Base-by-base conservation (phyloP, 2,113 vertebrate genomes). In the Eonycteris spelaea region DNA sequence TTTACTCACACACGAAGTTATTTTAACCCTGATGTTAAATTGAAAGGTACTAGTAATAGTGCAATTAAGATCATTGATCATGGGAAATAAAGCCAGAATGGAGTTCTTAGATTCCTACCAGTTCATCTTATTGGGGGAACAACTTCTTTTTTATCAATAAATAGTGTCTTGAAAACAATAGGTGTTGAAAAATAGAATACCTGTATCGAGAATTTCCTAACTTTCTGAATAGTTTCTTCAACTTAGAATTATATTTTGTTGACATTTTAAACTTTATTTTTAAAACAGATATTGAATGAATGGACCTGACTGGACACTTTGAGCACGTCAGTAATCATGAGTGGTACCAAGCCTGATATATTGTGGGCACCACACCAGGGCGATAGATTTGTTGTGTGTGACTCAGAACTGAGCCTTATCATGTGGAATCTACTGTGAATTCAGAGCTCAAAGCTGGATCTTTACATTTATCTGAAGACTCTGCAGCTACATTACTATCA, bases 311-410 rank as follows among this genome's bases (percentile, higher is more conserved):
- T 96, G 95, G 96, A 97, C 48, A 82, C 65, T 94, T 95, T 85
- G 95, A 87, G 9, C 35, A 59, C 65, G 82, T 65, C 61, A 40
- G 1, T 83, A 98, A 99, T 90, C 97, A 99, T 99, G 99, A 99
- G 99, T 38, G 99, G 99, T 97, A 99, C 99, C 73, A 99, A 99
- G 95, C 99, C 99, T 0, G 99, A 99, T 95, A 99, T 99, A 97
- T 97, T 99, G 82, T 99, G 99, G 99, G 99, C 99, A 26, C 99
- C 99, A 0, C 99, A 99, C 98, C 99, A 99, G 0, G 99, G 99
- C 10, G 99, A 99, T 98, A 99, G 99, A 38, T 99, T 99, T 87
- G 99, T 99, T 93, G 99, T 99, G 19, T 99, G 99, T 2, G 99
- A 99, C 97, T 99, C 99, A 0, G 99, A 99, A 75, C 98, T 99